A percentile compares a stretch with the other conserved stretches of the same genome.
phyloP scores from a whole-genome alignment of 1,140 invertebrate genomes.

The Tribolium madens region DNA sequence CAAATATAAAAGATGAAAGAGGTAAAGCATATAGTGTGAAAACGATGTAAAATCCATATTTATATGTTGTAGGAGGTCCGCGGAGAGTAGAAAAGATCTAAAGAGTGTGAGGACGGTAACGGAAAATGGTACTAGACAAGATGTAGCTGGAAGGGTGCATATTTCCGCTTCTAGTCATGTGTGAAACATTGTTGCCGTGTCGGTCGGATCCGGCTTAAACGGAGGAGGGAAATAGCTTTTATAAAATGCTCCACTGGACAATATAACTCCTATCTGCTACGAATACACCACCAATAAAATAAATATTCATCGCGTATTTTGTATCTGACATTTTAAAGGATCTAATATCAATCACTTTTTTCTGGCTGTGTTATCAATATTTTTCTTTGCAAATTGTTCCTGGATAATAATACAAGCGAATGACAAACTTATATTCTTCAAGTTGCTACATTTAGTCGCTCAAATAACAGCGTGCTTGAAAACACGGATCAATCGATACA shows the following conservation, averaged over 20 bases:
- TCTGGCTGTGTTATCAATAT: neutral
- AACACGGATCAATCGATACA: neutral
- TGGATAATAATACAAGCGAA: neutral
- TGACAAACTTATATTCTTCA: neutral
- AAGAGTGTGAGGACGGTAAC: constrained; percentile 14
- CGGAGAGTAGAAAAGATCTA: constrained; percentile 5
- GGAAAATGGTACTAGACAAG: constrained; percentile 39
- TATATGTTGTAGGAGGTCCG: constrained; percentile 19
- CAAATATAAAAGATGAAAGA: constrained; percentile 11
- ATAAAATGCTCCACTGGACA: constrained; percentile 51
- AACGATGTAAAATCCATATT: constrained; percentile 27
- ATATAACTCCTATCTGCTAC: constrained; percentile 34
- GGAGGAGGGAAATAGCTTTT: constrained; percentile 48
- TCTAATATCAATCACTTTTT: constrained; percentile 19
- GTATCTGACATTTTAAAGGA: constrained; percentile 21
- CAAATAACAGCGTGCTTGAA: neutral
- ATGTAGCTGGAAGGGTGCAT: constrained; percentile 37
- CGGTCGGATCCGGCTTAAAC: constrained; percentile 48
- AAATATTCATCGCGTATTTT: constrained; percentile 39
- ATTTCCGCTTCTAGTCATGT: constrained; percentile 47
- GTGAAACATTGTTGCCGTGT: constrained; percentile 52
- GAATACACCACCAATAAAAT: constrained; percentile 40
- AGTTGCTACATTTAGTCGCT: neutral
- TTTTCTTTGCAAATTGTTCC: neutral
- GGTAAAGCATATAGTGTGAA: neutral